Evolutionary conservation across 2,888 invertebrate species (phyloP), one percentile per base, ranked within the genome.

Genomic region (Acrobasis suavella): DNA sequence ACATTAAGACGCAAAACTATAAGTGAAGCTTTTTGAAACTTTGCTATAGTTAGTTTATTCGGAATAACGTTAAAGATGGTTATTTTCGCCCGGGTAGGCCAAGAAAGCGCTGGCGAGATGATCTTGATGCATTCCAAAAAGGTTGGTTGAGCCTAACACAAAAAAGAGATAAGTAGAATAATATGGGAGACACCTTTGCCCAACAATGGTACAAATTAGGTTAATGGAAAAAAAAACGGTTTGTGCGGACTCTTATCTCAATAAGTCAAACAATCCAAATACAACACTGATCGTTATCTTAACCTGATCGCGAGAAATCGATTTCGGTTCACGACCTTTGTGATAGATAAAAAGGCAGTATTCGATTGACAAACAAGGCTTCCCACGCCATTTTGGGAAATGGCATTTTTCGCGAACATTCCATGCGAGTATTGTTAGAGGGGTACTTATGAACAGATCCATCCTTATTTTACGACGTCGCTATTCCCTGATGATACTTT

Each of bases 291-390:
- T 6, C 32, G 15, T 55, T 39, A 55, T 16, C 55, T 38, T 38
- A 9, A 39, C 16, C 16, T 15, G 39, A 46, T 42, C 46, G 16
- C 42, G 42, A 39, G 46, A 55, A 52, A 56, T 42, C 42, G 22
- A 56, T 56, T 56, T 17, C 22, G 42, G 42, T 56, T 16, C 14
- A 16, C 12, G 50, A 50, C 58, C 32, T 58, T 49, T 49, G 17
- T 22, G 42, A 12, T 9, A 58, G 22, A 46, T 22, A 49, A 14
- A 58, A 58, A 49, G n/a, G 9, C 15, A n/a, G 17, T 22, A n/a
- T 2, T 56, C 22, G 7, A 22, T 49, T 49, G 46, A 32, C n/a
- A 49, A 49, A 58, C 32, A 49, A 7, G 50, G n/a, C 50, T 16
- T 59, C 58, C 37, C 58, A 49, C 58, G 50, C 58, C 32, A n/a